These are phyloP conservation scores for Lepetodrilus schrolli DNA, from an alignment of 2,888 invertebrate species.

Conservation along the genomic window DNA sequence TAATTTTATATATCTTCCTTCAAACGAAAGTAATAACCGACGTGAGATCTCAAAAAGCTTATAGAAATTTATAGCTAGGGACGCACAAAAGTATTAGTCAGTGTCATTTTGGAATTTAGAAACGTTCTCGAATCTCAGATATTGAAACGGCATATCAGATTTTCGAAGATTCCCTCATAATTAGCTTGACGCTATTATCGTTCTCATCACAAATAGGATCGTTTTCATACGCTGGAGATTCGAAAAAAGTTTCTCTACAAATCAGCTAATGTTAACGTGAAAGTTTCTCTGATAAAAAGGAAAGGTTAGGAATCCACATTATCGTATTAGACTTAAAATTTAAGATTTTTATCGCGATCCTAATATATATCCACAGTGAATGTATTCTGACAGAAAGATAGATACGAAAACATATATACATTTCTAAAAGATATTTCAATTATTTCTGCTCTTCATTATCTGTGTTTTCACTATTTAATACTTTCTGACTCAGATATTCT, in stretches of 20 bases:
- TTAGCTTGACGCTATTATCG: not conserved
- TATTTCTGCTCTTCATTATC: too few species aligned
- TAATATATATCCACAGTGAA: too few species aligned
- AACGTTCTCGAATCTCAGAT: conserved; percentile 19
- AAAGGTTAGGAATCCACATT: too few species aligned
- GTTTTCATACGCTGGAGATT: not conserved
- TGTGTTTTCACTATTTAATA: too few species aligned
- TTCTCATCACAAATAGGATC: not conserved
- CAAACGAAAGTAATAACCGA: not conserved
- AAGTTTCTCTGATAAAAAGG: not conserved
- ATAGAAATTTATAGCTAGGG: not conserved
- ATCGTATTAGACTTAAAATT: too few species aligned
- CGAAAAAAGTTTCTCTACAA: not conserved
- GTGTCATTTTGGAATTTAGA: not conserved
- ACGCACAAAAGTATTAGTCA: not conserved
- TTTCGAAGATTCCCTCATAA: conserved; percentile 8
- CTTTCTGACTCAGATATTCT: too few species aligned
- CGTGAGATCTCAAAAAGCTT: not conserved
- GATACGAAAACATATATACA: too few species aligned
- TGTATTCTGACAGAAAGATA: too few species aligned
- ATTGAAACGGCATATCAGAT: not conserved
- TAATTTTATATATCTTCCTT: not conserved
- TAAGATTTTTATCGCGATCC: too few species aligned
- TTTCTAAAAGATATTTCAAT: too few species aligned
- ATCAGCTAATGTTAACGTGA: not conserved